Conservation (phyloP, 2,113 vertebrate species). For the Salvelinus fontinalis region DNA sequence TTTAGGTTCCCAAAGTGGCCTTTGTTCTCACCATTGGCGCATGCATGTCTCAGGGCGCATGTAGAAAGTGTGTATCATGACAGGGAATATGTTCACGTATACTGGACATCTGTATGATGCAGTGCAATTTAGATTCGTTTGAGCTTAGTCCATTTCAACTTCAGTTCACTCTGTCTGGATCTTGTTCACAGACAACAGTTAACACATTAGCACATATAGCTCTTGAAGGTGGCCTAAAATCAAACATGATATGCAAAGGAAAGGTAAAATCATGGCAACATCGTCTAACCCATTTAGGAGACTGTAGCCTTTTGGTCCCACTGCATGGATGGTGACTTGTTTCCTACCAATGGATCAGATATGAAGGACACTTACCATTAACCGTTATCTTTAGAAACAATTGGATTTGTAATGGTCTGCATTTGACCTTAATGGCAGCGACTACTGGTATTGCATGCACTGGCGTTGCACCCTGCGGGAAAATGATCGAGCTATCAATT, state of each 20-base stretch:
- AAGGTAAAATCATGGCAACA: neutral
- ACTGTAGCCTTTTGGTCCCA: too few relatives aligned
- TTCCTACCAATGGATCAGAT: neutral
- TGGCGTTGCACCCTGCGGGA: neutral
- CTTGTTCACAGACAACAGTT: neutral
- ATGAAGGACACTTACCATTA: neutral
- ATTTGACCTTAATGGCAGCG: neutral
- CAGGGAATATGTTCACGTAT: neutral
- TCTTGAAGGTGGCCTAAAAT: neutral
- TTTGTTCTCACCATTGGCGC: neutral
- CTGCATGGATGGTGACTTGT: too few relatives aligned
- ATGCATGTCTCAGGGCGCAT: neutral
- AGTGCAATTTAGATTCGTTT: too few relatives aligned
- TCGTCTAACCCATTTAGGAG: neutral
- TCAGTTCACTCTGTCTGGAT: neutral
- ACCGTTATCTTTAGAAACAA: neutral
- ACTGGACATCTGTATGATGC: neutral
- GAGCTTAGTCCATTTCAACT: neutral
- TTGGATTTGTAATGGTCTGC: neutral
- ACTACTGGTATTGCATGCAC: neutral
- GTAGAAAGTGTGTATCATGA: neutral
- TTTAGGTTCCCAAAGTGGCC: neutral
- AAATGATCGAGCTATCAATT: slow-evolving; percentile 40
- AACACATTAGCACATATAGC: neutral
- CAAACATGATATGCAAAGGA: neutral